These are phyloP conservation scores for Pseudopipra pipra DNA, from an alignment of 2,113 vertebrate species.

Conservation along the genomic window DNA sequence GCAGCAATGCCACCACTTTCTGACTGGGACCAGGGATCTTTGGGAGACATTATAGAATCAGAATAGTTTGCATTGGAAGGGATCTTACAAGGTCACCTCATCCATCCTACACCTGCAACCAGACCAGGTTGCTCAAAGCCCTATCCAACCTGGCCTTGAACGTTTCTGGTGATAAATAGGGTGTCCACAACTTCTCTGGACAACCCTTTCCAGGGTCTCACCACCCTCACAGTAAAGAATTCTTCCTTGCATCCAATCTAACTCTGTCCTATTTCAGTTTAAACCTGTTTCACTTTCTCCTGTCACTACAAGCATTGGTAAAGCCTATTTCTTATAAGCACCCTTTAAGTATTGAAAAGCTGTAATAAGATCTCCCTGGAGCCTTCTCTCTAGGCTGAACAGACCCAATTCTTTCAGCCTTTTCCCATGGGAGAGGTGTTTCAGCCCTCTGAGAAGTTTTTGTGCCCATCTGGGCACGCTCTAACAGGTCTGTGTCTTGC, in stretches of 20 bases:
- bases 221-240: background rate
- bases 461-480: fast-evolving
- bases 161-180: background rate
- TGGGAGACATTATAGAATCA: background rate
- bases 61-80: background rate
- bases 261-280: background rate
- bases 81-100: background rate
- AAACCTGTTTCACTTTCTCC: background rate
- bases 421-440: background rate
- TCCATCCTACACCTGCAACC: background rate
- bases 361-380: background rate
- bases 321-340: background rate
- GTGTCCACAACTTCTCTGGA: background rate
- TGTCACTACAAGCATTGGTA: background rate
- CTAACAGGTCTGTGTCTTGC: background rate
- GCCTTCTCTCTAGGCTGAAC: background rate
- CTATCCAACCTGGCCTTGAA: background rate
- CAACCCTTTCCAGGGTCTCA: background rate
- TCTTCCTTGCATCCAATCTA: background rate
- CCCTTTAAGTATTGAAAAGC: background rate
- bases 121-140: background rate
- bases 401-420: background rate
- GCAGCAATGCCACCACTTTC: background rate
- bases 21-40: background rate
- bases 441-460: background rate